Base-by-base conservation (phyloP, 2,797 vertebrate species). In the Enteromius treurensis region DNA sequence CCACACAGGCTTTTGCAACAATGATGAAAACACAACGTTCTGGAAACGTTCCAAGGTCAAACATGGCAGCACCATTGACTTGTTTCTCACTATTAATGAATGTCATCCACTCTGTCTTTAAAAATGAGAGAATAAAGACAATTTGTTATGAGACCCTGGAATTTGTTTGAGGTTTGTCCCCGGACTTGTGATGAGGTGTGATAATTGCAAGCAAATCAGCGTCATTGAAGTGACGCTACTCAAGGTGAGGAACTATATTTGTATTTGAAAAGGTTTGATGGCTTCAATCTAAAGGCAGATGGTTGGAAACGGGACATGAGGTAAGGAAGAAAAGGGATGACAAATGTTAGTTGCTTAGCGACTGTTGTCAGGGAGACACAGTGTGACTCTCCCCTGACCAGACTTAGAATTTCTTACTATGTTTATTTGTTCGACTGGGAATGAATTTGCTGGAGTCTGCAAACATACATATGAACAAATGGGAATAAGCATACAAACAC, bases 291-390 rank as follows among this genome's bases (percentile, higher is more conserved):
- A 79, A 88, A 85, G 84, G 90, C 86, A 89, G 89, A 89, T 86
- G 90, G 86, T 80, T 86, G 62, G 60, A 77, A 88, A 86, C 73
- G 55, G 87, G 84, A 87, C 81, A 76, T 29, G 60, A 92, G 90
- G 90, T 89, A 89, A 89, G 89, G 89, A 90, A 87, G 89, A 92
- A 86, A 92, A 79, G 85, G 90, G 92, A 92, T 92, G 93, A 95
- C 91, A 90, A 93, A 92, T 90, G 91, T 92, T 91, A 92, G 95
- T 96, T 95, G 94, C 95, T 91, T 92, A 90, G 94, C 92, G 90
- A 96, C 95, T 64, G 95, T 95, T 91, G 95, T 94, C 95, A 94
- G 86, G 94, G 95, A 94, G 91, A 96, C 91, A 49, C 90, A 91
- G 92, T 93, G 89, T 89, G 89, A 85, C 89, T 92, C 91, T 93